Evolutionary conservation across 2,888 invertebrate species (phyloP), one percentile per base, ranked within the genome.

Genomic region (Erebia epiphron): DNA sequence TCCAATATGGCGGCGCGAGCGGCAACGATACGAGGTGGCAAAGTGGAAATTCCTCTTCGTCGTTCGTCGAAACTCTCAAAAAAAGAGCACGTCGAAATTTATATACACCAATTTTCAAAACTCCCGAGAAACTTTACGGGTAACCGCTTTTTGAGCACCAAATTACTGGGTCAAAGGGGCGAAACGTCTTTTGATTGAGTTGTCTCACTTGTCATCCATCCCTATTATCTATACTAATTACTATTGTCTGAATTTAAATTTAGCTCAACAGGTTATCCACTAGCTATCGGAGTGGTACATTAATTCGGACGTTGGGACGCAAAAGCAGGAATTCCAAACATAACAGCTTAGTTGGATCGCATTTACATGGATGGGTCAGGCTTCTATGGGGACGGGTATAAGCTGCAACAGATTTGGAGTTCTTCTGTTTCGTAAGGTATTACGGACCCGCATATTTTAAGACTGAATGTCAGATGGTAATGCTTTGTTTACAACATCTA

Each of bases 311-410:
- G 18, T 21, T 43, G 18, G 61, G 61, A 62, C 18, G 61, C 21
- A 10, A 46, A 18, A 61, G 18, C 46, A 62, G 61, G 18, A 46
- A 46, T 46, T 62, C 46, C 21, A 49, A 41, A 35, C 58, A 60
- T n/a, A 61, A 61, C 16, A 43, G 8, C 43, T 18, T 49, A 21
- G 58, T 60, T 62, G 10, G 11, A 46, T 46, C 61, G 21, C 46
- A 62, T 62, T 49, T 46, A 46, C 61, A 62, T 62, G 43, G 46
- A 62, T 62, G 61, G 61, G 61, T 62, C 61, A 62, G 61, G 61
- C 49, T 62, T 49, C 43, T 60, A 60, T 60, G 60, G 8, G 43
- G 16, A 18, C 60, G 41, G 43, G 60, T 60, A 1, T 41, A 60
- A 43, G 60, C 60, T 60, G 43, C 60, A 60, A 60, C 43, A 60